A percentile compares a stretch with the other conserved stretches of the same genome.
phyloP scores from a whole-genome alignment of 1,140 invertebrate species.

The Zeugodacus cucurbitae region DNA sequence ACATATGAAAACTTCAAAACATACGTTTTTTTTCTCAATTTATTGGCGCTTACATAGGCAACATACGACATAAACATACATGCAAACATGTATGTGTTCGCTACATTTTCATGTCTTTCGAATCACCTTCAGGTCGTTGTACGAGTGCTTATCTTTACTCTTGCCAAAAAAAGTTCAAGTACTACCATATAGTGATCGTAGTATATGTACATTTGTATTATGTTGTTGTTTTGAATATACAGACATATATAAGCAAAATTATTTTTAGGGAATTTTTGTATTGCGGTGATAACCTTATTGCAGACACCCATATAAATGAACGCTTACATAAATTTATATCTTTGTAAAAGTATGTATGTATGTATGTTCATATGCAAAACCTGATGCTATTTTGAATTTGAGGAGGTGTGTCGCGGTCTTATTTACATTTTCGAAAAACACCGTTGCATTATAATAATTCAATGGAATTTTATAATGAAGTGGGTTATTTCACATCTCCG shows the following conservation, averaged over 20 bases:
- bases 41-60: background rate
- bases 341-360: background rate
- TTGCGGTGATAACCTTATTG: background rate
- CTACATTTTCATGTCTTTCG: background rate
- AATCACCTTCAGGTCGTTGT: background rate
- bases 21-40: background rate
- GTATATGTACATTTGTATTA: background rate
- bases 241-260: background rate
- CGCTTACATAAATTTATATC: background rate
- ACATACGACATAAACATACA: background rate
- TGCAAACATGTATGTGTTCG: background rate
- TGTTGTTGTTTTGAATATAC: background rate
- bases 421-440: background rate
- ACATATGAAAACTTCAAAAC: background rate
- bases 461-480: background rate
- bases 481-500: background rate
- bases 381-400: background rate
- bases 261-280: background rate
- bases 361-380: background rate
- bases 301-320: background rate
- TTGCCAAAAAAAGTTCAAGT: background rate
- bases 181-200: background rate
- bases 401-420: background rate
- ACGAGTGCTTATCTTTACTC: background rate
- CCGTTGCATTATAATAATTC: background rate